Evolutionary conservation across 2,113 vertebrate genomes (phyloP).

Genomic region (Marmota flaviventris): DNA sequence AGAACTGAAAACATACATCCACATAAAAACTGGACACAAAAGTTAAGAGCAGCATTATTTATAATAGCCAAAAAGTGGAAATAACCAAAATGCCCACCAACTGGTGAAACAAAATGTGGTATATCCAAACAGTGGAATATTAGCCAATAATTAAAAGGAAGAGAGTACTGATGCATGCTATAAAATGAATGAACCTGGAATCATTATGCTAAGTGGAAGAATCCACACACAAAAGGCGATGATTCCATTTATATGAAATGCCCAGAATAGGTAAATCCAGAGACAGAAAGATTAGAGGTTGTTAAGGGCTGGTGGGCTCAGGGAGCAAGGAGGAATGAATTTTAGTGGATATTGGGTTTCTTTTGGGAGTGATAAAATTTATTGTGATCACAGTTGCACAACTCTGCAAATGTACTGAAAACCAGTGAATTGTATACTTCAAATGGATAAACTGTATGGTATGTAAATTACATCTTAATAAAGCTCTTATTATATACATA

Average conservation of each 20-base stretch:
- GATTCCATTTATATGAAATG: not conserved
- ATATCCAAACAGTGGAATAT: not conserved
- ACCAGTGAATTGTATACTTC: not conserved
- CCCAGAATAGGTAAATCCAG: constrained; percentile 4
- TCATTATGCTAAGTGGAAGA: not conserved
- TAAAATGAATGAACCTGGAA: not conserved
- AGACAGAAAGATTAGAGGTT: not conserved
- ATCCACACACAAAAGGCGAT: not conserved
- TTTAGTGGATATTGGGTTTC: not conserved
- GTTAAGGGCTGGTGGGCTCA: not conserved
- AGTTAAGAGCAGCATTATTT: not conserved
- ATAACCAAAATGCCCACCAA: not conserved
- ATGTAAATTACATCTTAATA: not conserved
- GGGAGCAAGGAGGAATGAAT: not conserved
- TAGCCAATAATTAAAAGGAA: constrained; percentile 11
- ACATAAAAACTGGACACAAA: not conserved
- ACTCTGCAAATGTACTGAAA: not conserved
- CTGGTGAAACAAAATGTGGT: not conserved
- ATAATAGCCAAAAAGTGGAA: constrained; percentile 5
- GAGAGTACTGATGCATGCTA: not conserved
- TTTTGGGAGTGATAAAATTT: not conserved
- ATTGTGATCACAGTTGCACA: not conserved
- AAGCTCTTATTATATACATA: not conserved
- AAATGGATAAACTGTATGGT: not conserved
- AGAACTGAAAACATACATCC: not conserved